Conservation (phyloP, 2,113 vertebrate genomes). For the Peromyscus maniculatus region DNA sequence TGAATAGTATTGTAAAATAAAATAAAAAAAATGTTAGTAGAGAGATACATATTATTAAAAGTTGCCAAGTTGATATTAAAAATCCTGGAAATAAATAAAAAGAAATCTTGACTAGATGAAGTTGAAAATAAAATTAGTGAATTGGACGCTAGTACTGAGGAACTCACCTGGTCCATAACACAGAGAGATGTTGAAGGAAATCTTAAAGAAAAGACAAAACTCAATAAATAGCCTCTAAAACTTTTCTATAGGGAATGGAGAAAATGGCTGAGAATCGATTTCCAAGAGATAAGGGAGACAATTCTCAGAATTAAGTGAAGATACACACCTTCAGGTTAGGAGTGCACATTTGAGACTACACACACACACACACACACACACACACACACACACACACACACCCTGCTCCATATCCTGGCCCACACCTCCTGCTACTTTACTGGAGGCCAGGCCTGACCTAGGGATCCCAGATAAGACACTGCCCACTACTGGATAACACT, state of each 20-base stretch:
- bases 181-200: constrained; percentile 27
- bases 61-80: neutral
- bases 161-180: neutral
- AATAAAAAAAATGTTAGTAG: neutral
- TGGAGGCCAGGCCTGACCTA: too few relatives aligned
- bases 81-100: neutral
- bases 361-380: too few relatives aligned
- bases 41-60: constrained; percentile 1
- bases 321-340: neutral
- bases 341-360: too few relatives aligned
- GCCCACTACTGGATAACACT: too few relatives aligned
- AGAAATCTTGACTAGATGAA: neutral
- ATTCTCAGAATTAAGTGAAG: constrained; percentile 13
- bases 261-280: neutral
- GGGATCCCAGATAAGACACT: too few relatives aligned
- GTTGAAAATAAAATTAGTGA: constrained; percentile 18
- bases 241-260: neutral
- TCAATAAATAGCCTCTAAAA: neutral
- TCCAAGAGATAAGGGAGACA: neutral
- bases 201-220: neutral
- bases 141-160: neutral
- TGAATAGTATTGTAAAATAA: too few relatives aligned
- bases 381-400: too few relatives aligned
- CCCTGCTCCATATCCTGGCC: too few relatives aligned
- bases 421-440: too few relatives aligned